These are phyloP conservation scores for Parapristionchus giblindavisi DNA, from an alignment of 2,888 invertebrate species.

Conservation along the genomic window DNA sequence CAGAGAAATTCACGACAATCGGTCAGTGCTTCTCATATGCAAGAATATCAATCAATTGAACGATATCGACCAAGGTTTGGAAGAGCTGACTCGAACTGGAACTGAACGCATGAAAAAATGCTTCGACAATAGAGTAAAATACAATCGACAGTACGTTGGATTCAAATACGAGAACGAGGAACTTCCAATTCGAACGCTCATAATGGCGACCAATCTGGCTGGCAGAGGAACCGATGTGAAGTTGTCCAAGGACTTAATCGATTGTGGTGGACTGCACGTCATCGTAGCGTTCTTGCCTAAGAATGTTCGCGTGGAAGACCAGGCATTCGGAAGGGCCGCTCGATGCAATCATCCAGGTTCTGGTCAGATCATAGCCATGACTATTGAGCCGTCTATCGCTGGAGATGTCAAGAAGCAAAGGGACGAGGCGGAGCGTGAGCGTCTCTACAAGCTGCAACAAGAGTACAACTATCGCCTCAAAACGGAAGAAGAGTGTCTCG, in stretches of 20 bases:
- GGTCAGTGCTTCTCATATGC: constrained; percentile 69
- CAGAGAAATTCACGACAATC: constrained; percentile 41
- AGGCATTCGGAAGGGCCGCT: constrained; percentile 71
- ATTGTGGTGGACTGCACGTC: constrained; percentile 70
- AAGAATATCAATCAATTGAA: constrained; percentile 55
- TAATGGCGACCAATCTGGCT: constrained; percentile 71
- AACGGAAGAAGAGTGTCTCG: no score
- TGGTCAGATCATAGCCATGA: constrained; percentile 43
- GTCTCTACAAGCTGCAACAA: no score
- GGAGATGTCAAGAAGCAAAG: no score
- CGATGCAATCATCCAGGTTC: constrained; percentile 69
- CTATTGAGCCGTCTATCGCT: no score
- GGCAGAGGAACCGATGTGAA: constrained; percentile 71
- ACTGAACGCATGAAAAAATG: background rate
- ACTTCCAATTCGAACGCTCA: background rate
- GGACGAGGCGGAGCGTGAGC: no score
- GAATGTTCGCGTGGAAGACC: constrained; percentile 70
- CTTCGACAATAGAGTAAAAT: background rate
- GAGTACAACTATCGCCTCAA: no score
- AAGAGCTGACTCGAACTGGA: background rate
- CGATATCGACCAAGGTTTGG: constrained; percentile 46
- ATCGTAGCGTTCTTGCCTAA: constrained; percentile 70
- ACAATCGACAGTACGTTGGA: background rate
- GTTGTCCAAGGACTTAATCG: constrained; percentile 49
- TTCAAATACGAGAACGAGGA: background rate